Evolutionary conservation across 2,888 invertebrate species (phyloP).

Genomic region (Pristionchus fissidentatus): DNA sequence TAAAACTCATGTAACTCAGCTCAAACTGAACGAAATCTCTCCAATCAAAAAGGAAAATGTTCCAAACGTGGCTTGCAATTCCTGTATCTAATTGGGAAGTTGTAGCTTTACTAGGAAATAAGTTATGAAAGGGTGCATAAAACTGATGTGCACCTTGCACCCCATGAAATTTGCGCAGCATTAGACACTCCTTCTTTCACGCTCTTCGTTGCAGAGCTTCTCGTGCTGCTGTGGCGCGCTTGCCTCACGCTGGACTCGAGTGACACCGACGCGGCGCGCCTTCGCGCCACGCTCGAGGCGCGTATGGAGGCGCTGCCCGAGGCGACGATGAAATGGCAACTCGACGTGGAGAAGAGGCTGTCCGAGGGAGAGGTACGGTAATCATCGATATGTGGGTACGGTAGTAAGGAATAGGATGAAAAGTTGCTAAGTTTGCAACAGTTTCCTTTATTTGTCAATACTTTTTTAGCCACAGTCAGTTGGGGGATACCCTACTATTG

Average conservation of each 20-base stretch:
- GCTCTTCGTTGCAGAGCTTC: slow-evolving; percentile 21
- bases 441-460: not conserved
- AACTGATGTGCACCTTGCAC: not conserved
- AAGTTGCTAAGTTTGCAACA: not conserved
- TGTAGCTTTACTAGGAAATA: too few species aligned
- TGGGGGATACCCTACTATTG: not conserved
- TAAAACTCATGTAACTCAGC: too few species aligned
- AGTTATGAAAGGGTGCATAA: not conserved
- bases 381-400: not conserved
- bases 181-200: not conserved
- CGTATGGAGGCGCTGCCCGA: slow-evolving; percentile 23
- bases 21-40: too few species aligned
- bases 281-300: slow-evolving; percentile 22
- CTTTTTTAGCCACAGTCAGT: not conserved
- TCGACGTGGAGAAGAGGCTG: slow-evolving; percentile 3
- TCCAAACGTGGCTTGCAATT: too few species aligned
- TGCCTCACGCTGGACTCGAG: not conserved
- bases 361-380: slow-evolving; percentile 40
- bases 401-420: not conserved
- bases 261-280: slow-evolving; percentile 14
- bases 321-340: not conserved
- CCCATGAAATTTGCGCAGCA: too few species aligned
- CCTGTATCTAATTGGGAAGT: too few species aligned
- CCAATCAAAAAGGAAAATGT: too few species aligned
- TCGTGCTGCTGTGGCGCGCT: slow-evolving; percentile 39